Conservation (phyloP, 2,888 invertebrate species). For the Aphidoletes aphidimyza region DNA sequence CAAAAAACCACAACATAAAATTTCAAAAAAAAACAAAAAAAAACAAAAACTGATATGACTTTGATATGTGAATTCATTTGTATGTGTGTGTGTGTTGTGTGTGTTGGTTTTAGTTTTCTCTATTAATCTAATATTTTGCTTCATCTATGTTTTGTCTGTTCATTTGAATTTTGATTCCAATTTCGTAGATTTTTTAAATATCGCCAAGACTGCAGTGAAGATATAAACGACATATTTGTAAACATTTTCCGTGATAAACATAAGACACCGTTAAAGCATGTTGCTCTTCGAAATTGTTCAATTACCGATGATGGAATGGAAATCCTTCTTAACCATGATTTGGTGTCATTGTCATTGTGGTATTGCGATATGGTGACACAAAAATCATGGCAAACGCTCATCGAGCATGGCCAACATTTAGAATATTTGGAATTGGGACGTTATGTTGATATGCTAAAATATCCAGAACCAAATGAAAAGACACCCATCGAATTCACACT, state of each 20-base stretch:
- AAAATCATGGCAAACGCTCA: conserved; percentile 74
- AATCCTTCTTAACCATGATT: conserved; percentile 77
- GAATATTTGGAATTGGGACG: conserved; percentile 78
- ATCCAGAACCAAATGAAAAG: conserved; percentile 67
- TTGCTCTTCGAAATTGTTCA: conserved; percentile 76
- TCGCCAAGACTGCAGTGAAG: conserved; percentile 66
- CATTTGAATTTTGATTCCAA: conserved; percentile 58
- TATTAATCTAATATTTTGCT: not conserved
- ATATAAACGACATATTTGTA: conserved; percentile 76
- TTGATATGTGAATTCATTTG: not conserved
- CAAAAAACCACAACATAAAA: too few species aligned
- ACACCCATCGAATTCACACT: conserved; percentile 73
- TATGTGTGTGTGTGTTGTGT: not conserved
- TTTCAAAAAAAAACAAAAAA: too few species aligned
- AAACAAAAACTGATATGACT: not conserved
- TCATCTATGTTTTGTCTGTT: not conserved
- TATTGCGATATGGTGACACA: conserved; percentile 77
- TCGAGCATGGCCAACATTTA: conserved; percentile 75
- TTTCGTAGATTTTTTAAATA: conserved; percentile 65
- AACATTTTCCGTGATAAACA: conserved; percentile 76
- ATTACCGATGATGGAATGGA: conserved; percentile 78
- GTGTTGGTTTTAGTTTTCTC: not conserved
- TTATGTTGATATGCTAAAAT: conserved; percentile 72
- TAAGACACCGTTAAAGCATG: conserved; percentile 75
- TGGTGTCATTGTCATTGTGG: conserved; percentile 78